Evolutionary conservation across 2,888 invertebrate genomes (phyloP).

Genomic region (Orthonychiurus folsomi): DNA sequence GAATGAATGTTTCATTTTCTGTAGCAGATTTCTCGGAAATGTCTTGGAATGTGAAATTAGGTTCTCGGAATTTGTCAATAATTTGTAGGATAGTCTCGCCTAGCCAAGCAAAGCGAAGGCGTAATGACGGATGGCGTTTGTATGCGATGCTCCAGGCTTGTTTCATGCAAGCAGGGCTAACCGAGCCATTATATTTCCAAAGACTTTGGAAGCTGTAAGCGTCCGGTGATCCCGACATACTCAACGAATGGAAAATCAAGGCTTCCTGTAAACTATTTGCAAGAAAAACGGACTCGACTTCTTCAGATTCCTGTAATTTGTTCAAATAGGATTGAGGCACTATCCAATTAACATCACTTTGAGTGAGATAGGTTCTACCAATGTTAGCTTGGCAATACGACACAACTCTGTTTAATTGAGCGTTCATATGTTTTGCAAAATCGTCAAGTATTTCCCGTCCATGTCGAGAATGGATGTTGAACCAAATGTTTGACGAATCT

Average conservation of each 20-base stretch:
- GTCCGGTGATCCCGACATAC: not conserved
- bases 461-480: too few species aligned
- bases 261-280: conserved; percentile 18
- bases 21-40: not conserved
- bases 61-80: not conserved
- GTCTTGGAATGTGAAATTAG: not conserved
- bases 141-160: conserved; percentile 11
- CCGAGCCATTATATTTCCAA: not conserved
- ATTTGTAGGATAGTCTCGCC: conserved; percentile 13
- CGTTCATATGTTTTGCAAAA: too few species aligned
- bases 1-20: not conserved
- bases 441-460: too few species aligned
- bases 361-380: not conserved
- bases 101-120: conserved; percentile 9
- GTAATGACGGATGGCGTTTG: conserved; percentile 1
- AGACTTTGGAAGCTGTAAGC: conserved; percentile 3
- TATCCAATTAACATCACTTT: not conserved
- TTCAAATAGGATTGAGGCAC: not conserved
- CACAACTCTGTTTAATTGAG: too few species aligned
- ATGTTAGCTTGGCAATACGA: too few species aligned
- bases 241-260: conserved; percentile 9
- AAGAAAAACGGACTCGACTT: not conserved
- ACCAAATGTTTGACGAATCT: too few species aligned
- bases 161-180: not conserved
- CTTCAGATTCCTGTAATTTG: not conserved